Conservation (phyloP, 2,113 vertebrate species). For the human (Homo sapiens) region DNA sequence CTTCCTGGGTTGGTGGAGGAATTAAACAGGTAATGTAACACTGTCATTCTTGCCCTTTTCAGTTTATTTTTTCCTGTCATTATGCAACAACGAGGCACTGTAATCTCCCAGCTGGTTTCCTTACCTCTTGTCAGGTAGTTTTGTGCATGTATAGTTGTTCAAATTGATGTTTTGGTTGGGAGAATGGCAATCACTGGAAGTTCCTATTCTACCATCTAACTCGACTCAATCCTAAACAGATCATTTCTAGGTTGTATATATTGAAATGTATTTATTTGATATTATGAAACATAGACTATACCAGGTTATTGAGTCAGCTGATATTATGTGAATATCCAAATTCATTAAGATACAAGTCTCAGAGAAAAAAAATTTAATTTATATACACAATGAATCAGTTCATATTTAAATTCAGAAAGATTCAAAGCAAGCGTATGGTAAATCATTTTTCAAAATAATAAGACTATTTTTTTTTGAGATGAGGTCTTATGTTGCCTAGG, state of each 20-base stretch:
- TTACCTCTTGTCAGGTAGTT: neutral
- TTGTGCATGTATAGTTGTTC: neutral
- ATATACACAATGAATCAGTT: neutral
- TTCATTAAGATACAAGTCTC: neutral
- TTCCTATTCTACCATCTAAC: neutral
- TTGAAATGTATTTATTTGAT: constrained; percentile 16
- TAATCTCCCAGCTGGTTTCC: neutral
- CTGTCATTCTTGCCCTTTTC: neutral
- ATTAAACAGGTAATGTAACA: neutral
- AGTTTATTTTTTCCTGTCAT: neutral
- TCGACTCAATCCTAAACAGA: neutral
- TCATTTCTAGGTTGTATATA: neutral
- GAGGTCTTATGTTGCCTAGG: neutral
- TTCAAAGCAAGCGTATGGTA: neutral
- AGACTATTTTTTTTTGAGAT: neutral
- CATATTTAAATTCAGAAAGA: neutral
- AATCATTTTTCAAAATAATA: neutral
- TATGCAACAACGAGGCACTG: neutral
- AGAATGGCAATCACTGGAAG: neutral
- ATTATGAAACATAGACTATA: neutral
- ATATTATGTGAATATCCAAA: neutral
- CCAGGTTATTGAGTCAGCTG: neutral
- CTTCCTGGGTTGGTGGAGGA: neutral
- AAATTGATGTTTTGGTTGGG: neutral
- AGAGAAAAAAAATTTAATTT: neutral